Evolutionary conservation across 2,888 invertebrate genomes (phyloP).

Genomic region (Busseola fusca): DNA sequence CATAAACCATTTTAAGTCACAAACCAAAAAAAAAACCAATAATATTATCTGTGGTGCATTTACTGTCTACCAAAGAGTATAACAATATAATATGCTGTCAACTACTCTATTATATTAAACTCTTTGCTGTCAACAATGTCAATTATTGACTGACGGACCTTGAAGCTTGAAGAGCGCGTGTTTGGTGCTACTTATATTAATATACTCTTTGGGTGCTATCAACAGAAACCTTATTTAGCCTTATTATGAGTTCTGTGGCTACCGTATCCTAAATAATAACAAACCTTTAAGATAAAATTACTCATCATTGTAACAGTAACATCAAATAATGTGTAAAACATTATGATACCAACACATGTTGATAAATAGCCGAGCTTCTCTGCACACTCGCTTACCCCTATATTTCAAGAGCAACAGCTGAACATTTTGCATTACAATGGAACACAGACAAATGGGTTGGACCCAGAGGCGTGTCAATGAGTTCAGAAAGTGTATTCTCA

Average conservation of each 20-base stretch:
- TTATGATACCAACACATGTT: conserved; percentile 7
- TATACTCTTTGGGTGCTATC: too few relatives aligned
- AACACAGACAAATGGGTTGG: conserved; percentile 28
- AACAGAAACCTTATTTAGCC: too few relatives aligned
- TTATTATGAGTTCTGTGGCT: too few relatives aligned
- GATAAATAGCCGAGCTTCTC: conserved; percentile 17
- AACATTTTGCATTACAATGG: conserved; percentile 39
- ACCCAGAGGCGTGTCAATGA: conserved; percentile 41
- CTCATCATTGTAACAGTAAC: neutral
- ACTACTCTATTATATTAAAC: too few relatives aligned
- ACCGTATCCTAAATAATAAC: neutral
- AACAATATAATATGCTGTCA: too few relatives aligned
- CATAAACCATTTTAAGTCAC: neutral
- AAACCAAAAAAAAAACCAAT: neutral
- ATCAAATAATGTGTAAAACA: neutral
- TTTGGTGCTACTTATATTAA: too few relatives aligned
- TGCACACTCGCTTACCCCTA: conserved; percentile 11
- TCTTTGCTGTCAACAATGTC: conserved; percentile 25
- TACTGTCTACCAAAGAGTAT: too few relatives aligned
- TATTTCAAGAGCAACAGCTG: conserved; percentile 33
- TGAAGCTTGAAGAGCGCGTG: neutral
- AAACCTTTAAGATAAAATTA: neutral
- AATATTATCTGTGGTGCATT: neutral
- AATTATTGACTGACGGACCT: neutral
- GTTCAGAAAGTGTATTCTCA: conserved; percentile 33